A percentile compares a stretch with the other conserved stretches of the same genome.
These are phyloP conservation scores for Scylla paramamosain DNA, from an alignment of 1,140 invertebrate genomes.

Conservation along the genomic window DNA sequence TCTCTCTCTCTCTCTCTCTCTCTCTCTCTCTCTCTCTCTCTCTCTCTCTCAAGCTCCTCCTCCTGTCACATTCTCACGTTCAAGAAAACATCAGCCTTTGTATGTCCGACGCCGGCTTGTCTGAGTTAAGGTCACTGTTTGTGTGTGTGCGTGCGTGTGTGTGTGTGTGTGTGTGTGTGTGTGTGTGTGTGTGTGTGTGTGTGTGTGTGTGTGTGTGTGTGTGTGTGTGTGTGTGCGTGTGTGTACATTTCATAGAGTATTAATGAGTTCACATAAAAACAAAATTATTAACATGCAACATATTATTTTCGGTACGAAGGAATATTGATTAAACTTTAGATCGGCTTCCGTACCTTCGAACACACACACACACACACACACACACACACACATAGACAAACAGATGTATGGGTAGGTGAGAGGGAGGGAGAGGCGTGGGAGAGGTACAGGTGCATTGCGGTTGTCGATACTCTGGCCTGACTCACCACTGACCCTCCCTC, in stretches of 20 bases:
- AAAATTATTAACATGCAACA: too few relatives aligned
- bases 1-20: background rate
- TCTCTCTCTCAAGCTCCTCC: background rate
- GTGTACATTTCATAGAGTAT: too few relatives aligned
- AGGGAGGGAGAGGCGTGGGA: background rate
- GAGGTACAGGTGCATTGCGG: background rate
- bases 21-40: conserved; percentile 3
- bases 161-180: background rate
- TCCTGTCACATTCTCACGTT: conserved; percentile 21
- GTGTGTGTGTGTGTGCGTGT: background rate
- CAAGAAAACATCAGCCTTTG: background rate
- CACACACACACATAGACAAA: background rate
- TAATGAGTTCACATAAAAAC: too few relatives aligned
- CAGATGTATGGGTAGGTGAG: background rate
- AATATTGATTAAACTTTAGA: too few relatives aligned
- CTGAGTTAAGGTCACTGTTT: background rate
- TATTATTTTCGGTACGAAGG: too few relatives aligned
- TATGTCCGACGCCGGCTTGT: background rate
- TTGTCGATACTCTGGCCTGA: background rate
- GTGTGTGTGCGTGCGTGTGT: background rate
- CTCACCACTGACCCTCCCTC: background rate
- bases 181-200: conserved; percentile 12
- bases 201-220: conserved; percentile 7
- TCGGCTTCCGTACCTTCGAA: too few relatives aligned
- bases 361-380: conserved; percentile 19